Evolutionary conservation across 2,113 vertebrate species (phyloP).

Genomic region (Elachura formosa): DNA sequence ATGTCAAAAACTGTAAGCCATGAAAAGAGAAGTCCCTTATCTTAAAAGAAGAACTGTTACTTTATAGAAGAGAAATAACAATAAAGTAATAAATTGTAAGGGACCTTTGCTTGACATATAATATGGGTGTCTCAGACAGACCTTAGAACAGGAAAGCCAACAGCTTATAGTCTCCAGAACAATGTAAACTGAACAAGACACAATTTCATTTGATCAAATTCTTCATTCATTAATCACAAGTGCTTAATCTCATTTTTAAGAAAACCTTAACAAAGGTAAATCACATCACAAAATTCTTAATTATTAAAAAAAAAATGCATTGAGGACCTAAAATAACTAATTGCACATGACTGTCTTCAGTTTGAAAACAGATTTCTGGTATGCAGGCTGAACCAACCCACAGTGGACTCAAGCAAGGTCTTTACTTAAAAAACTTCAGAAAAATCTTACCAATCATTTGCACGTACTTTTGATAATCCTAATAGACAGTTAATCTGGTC

Average conservation of each 20-base stretch:
- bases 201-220: neutral
- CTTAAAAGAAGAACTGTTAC: neutral
- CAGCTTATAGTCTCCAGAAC: neutral
- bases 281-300: neutral
- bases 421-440: neutral
- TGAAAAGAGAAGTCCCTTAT: neutral
- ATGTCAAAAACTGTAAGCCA: neutral
- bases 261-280: neutral
- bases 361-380: neutral
- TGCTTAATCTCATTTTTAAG: neutral
- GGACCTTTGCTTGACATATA: neutral
- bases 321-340: neutral
- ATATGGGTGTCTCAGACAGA: neutral
- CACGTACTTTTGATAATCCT: neutral
- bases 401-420: neutral
- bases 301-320: neutral
- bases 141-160: neutral
- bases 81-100: neutral
- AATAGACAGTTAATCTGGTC: neutral
- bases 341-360: neutral
- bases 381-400: neutral
- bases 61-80: neutral
- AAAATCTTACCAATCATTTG: neutral
- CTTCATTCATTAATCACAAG: neutral
- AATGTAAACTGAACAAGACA: neutral